Percentiles rank a stretch among this genome's conserved stretches.
Conservation (phyloP, 1,140 invertebrate genomes). For the Maniola jurtina region DNA sequence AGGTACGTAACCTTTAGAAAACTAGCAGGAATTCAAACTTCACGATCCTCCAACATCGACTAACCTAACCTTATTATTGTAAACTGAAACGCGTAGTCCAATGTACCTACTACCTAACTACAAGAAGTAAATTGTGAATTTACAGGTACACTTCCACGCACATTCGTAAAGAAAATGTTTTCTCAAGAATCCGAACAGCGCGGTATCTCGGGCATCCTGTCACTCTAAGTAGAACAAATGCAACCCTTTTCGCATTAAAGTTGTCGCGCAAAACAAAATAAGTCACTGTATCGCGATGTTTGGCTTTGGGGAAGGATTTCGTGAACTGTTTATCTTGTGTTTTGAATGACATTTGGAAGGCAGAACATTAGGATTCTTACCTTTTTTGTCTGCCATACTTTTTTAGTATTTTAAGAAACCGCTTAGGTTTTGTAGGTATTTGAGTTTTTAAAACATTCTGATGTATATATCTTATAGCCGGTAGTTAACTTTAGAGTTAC, state of each 20-base stretch:
- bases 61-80: too few relatives aligned
- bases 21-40: too few relatives aligned
- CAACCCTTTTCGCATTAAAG: conserved; percentile 48
- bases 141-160: neutral
- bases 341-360: conserved; percentile 8
- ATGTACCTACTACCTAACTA: neutral
- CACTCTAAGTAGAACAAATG: conserved; percentile 39
- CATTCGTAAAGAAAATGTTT: neutral
- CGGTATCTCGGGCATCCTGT: conserved; percentile 16
- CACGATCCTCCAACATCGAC: neutral
- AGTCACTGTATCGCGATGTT: conserved; percentile 49
- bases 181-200: conserved; percentile 1
- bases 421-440: too few relatives aligned
- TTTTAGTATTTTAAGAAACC: too few relatives aligned
- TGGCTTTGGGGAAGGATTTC: conserved; percentile 51
- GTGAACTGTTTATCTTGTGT: conserved; percentile 12
- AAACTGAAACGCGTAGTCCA: neutral
- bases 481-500: too few relatives aligned
- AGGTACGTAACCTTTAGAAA: too few relatives aligned
- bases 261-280: conserved; percentile 47
- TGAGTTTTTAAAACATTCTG: too few relatives aligned
- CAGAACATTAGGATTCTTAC: conserved; percentile 1
- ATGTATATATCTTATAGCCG: too few relatives aligned
- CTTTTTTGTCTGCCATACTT: neutral
- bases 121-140: neutral